These are phyloP conservation scores for Conchocele bisecta DNA, from an alignment of 2,888 invertebrate species.

Conservation along the genomic window DNA sequence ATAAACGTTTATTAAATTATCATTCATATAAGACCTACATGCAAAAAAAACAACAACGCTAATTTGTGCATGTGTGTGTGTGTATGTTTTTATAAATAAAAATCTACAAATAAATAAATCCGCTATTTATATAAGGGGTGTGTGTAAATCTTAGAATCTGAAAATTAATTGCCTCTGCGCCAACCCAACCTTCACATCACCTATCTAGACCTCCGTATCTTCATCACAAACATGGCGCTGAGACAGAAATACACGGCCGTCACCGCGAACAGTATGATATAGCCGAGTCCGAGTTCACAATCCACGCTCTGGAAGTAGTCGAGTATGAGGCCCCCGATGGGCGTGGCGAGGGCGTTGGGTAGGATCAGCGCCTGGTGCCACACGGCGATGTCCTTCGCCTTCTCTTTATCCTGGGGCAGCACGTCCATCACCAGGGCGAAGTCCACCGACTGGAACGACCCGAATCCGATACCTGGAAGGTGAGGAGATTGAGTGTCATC, in stretches of 20 bases:
- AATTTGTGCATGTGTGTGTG: too few species aligned
- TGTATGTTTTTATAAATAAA: too few species aligned
- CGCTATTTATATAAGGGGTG: too few species aligned
- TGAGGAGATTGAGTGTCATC: too few species aligned
- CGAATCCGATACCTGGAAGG: conserved; percentile 78
- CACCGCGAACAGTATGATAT: conserved; percentile 79
- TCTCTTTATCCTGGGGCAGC: conserved; percentile 78
- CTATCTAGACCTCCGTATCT: conserved; percentile 72
- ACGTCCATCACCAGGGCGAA: conserved; percentile 82
- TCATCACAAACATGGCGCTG: conserved; percentile 78
- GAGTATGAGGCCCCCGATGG: conserved; percentile 78
- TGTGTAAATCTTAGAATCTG: too few species aligned
- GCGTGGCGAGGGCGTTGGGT: conserved; percentile 81
- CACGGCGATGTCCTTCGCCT: conserved; percentile 81
- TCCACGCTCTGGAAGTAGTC: conserved; percentile 80
- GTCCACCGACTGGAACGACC: conserved; percentile 80
- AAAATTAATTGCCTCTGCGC: too few species aligned
- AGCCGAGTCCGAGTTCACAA: conserved; percentile 80
- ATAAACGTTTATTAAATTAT: too few species aligned
- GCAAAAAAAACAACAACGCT: too few species aligned
- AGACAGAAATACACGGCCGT: conserved; percentile 78
- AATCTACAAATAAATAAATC: too few species aligned
- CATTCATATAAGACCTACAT: too few species aligned
- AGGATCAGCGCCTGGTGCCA: conserved; percentile 82
- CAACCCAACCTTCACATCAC: too few species aligned